These are phyloP conservation scores for Halcyon smyrnensis DNA, from an alignment of 2,797 vertebrate species.

Conservation along the genomic window DNA sequence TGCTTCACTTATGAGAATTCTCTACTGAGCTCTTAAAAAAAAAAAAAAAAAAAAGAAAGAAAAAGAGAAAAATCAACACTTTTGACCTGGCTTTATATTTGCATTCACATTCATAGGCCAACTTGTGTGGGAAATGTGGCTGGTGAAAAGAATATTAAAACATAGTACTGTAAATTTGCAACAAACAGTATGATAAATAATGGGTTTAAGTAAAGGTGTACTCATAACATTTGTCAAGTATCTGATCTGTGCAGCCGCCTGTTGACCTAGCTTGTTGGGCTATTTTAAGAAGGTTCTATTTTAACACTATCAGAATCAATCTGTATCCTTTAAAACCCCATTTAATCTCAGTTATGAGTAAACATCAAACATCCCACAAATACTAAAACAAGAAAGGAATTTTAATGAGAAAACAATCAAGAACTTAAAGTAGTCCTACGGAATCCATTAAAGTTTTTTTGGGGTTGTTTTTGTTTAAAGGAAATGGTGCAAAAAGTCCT, in stretches of 20 bases:
- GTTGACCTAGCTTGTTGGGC: neutral
- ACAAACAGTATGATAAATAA: neutral
- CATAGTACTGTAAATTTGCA: neutral
- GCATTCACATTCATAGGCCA: neutral
- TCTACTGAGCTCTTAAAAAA: neutral
- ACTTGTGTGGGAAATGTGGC: neutral
- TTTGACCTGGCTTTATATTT: neutral
- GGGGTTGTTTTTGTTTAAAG: slow-evolving; percentile 22
- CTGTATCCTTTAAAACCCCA: neutral
- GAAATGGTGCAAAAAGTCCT: slow-evolving; percentile 59
- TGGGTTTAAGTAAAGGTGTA: neutral
- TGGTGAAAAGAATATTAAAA: slow-evolving; percentile 3
- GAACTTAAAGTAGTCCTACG: neutral
- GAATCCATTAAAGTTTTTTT: neutral
- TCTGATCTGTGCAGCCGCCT: neutral
- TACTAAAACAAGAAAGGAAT: slow-evolving; percentile 52
- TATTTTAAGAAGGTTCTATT: neutral
- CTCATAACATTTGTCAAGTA: neutral
- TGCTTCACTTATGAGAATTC: neutral
- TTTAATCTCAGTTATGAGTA: slow-evolving; percentile 21
- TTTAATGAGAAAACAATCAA: slow-evolving; percentile 54
- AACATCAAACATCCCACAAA: slow-evolving; percentile 38
- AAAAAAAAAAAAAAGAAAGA: too few relatives aligned
- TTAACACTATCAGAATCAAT: neutral
- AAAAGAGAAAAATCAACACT: neutral